These are phyloP conservation scores for Cephalopholis sonnerati DNA, from an alignment of 2,113 vertebrate genomes.

Conservation along the genomic window DNA sequence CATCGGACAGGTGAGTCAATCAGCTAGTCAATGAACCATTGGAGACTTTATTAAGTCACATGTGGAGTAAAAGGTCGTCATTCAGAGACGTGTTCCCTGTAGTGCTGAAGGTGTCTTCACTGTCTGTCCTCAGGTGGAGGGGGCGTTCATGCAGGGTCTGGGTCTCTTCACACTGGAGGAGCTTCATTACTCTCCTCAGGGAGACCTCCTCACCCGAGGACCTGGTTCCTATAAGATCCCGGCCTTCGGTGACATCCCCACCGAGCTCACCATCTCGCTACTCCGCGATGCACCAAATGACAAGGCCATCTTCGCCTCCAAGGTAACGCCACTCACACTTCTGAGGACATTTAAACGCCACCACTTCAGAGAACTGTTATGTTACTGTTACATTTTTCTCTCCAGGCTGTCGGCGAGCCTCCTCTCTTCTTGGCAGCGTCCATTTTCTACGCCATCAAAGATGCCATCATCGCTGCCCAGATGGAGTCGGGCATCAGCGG, in stretches of 20 bases:
- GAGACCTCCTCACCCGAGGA: constrained; percentile 91
- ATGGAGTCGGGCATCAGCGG: constrained; percentile 79
- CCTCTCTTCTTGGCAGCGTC: constrained; percentile 96
- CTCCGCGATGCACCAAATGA: constrained; percentile 92
- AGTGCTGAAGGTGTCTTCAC: too few relatives aligned
- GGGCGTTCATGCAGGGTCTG: constrained; percentile 94
- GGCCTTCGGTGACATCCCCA: constrained; percentile 92
- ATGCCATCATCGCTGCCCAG: constrained; percentile 88
- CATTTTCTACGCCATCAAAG: constrained; percentile 95
- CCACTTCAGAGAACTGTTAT: background rate
- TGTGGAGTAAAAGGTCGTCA: too few relatives aligned
- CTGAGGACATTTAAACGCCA: background rate
- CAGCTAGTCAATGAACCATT: too few relatives aligned
- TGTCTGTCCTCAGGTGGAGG: constrained; percentile 88
- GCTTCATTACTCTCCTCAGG: constrained; percentile 91
- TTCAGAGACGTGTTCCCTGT: too few relatives aligned
- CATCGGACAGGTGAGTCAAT: constrained; percentile 91
- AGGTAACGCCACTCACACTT: constrained; percentile 79
- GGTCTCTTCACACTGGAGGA: constrained; percentile 97
- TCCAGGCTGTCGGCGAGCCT: constrained; percentile 94
- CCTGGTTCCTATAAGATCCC: constrained; percentile 98
- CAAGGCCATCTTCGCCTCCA: constrained; percentile 90
- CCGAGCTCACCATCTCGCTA: constrained; percentile 89
- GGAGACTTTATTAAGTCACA: too few relatives aligned
- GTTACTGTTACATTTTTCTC: background rate